Evolutionary conservation across 2,888 invertebrate species (phyloP), one percentile per base, ranked within the genome.

Genomic region (Pristionchus exspectatus): DNA sequence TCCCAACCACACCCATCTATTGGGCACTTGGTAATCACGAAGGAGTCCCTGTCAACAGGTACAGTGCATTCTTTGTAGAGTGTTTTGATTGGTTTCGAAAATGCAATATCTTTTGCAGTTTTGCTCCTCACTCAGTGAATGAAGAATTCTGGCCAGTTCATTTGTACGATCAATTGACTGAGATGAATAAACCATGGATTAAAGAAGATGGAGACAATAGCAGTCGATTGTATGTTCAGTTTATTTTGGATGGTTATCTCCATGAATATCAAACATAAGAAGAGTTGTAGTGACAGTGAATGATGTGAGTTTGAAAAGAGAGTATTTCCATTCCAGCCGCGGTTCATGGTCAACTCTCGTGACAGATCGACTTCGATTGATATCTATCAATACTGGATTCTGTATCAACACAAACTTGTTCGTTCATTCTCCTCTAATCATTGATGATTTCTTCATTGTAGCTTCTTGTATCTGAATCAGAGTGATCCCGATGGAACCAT

Each of bases 21-120:
- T 98, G 98, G 21, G 97, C 98, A 0, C 96, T 99, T 9, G 99
- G 99, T 5, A 99, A 99, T 95, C 99, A 99, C 94, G 98, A 99
- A 96, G 97, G 98, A 91, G 97, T 98, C 14, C 98, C 98, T 16
- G 98, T 98, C 0, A 98, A 98, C 95, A 97, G 97, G 97, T 97
- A 96, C 24, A 30, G 21, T 33, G 38, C 21, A 30, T 83, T 54
- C 38, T 21, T 4, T 27, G 30, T 18, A 44, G 12, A 33, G 21
- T 44, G 10, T 50, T 33, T 44, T 77, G 77, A 33, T 50, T 2
- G 4, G 2, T 77, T 77, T 50, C 10, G 12, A 50, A 44, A 24
- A 5, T 77, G 24, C 9, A 33, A 18, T 24, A 3, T 77, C 44
- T 50, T 91, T 81, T 92, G 90, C 90, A 94, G 94, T 90, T 96